Base-by-base conservation (phyloP, 2,113 vertebrate genomes). In the Dascyllus trimaculatus region DNA sequence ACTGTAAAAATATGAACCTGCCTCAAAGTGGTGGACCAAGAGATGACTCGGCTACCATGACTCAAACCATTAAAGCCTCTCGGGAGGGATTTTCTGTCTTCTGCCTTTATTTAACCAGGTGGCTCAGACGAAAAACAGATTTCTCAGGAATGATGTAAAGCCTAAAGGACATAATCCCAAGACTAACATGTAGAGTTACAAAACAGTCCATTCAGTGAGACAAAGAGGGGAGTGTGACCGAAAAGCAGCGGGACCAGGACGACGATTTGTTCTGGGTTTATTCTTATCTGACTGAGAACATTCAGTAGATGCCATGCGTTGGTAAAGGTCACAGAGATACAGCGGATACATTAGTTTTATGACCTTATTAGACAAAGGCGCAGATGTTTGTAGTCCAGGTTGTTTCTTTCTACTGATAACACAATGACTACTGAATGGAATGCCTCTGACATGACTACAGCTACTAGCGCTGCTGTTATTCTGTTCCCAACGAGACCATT, bases 41-140 rank as follows among this genome's bases (percentile, higher is more conserved):
- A 43, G 11, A 43, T 13, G 4, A 43, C 15, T 10, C 38, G 2
- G 13, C 13, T 10, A 40, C 10, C 40, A 3, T 43, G 40, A 14
- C 22, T 18, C 4, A 25, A 63, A 43, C 38, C 22, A 49, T 4
- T 40, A 8, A 45, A 25, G 58, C 40, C 48, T 13, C 4, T 22
- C 17, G 40, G 38, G 32, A 56, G 45, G 65, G 18, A 76, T 48
- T 48, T 71, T 59, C 69, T 19, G 45, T 0, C 21, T 72, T 54
- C 40, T n/a, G 1, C 32, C 49, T 75, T 64, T 84, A 57, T 81
- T 84, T 81, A 53, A 72, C 59, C 78, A 75, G 58, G 74, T 81
- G 71, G 8, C 32, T 78, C 3, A 15, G 58, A 53, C 26, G 25
- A 52, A 77, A 4, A 69, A 54, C 19, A 62, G 8, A 61, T 73